phyloP scores from a whole-genome alignment of 2,113 vertebrate species.

The Albula glossodonta region DNA sequence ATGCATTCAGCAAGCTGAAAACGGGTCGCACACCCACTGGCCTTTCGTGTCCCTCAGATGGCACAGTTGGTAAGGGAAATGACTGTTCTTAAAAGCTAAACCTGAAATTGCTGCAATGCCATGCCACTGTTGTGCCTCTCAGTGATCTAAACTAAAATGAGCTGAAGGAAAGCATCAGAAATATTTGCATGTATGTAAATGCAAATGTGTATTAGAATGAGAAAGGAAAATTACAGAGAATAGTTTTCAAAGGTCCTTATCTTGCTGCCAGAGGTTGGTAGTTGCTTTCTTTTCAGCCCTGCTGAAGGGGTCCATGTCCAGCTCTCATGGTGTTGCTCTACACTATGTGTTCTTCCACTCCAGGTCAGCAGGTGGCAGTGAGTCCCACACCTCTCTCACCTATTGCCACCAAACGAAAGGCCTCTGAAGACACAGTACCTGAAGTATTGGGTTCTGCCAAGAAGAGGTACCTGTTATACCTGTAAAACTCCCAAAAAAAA shows the following conservation, averaged over 20 bases:
- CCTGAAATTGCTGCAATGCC: not conserved
- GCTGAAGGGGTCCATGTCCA: not conserved
- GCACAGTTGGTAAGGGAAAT: not conserved
- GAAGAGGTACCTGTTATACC: slow-evolving; percentile 40
- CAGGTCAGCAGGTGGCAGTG: slow-evolving; percentile 25
- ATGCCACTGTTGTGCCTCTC: not conserved
- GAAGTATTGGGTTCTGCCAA: slow-evolving; percentile 45
- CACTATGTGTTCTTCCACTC: not conserved
- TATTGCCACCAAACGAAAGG: slow-evolving; percentile 46
- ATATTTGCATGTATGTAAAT: too few species aligned
- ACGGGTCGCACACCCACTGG: slow-evolving; percentile 36
- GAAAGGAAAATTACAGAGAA: too few species aligned
- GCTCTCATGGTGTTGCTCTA: not conserved
- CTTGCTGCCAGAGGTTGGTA: not conserved
- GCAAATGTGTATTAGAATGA: not conserved
- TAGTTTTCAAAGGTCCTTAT: not conserved
- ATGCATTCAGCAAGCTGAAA: slow-evolving; percentile 52
- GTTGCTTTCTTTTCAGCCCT: not conserved
- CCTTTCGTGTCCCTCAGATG: slow-evolving; percentile 15
- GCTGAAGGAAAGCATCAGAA: not conserved
- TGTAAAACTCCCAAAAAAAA: too few species aligned
- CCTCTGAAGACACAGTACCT: slow-evolving; percentile 34
- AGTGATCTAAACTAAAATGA: too few species aligned
- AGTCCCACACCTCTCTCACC: slow-evolving; percentile 35
- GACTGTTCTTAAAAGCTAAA: not conserved